These are phyloP conservation scores for Berghia stephanieae DNA, from an alignment of 1,140 invertebrate species.

Conservation along the genomic window DNA sequence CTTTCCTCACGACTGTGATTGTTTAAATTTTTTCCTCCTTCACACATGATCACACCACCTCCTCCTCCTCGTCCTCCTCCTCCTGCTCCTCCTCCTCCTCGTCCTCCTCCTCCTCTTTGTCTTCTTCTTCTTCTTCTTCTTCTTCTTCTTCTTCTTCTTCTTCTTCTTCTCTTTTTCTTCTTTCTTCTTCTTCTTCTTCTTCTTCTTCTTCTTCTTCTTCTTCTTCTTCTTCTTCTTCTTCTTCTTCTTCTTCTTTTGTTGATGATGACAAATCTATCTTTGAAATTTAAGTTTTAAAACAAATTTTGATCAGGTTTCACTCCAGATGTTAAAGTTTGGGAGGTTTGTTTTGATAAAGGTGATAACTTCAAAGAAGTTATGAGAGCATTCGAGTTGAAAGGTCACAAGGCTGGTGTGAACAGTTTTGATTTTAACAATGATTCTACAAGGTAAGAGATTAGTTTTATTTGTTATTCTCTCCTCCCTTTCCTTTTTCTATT, in stretches of 20 bases:
- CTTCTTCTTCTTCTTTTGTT: not conserved
- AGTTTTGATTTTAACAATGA: constrained; percentile 83
- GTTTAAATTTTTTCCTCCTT: too few species aligned
- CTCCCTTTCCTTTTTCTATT: too few species aligned
- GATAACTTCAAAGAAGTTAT: constrained; percentile 80
- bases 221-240: not conserved
- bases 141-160: not conserved
- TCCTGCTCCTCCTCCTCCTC: too few species aligned
- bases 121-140: too few species aligned
- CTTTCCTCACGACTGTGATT: too few species aligned
- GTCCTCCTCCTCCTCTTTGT: too few species aligned
- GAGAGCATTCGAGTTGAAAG: constrained; percentile 82
- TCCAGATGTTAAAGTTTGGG: constrained; percentile 87
- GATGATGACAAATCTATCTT: not conserved
- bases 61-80: too few species aligned
- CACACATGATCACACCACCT: too few species aligned
- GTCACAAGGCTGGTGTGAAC: constrained; percentile 84
- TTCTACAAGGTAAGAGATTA: constrained; percentile 73
- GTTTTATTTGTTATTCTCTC: too few species aligned
- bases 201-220: not conserved
- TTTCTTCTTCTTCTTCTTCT: not conserved
- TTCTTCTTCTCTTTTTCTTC: not conserved
- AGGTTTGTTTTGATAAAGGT: constrained; percentile 78
- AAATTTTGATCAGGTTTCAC: constrained; percentile 76
- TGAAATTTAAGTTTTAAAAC: not conserved